These are phyloP conservation scores for Rhamnusium bicolor DNA, from an alignment of 2,888 invertebrate species.

Conservation along the genomic window DNA sequence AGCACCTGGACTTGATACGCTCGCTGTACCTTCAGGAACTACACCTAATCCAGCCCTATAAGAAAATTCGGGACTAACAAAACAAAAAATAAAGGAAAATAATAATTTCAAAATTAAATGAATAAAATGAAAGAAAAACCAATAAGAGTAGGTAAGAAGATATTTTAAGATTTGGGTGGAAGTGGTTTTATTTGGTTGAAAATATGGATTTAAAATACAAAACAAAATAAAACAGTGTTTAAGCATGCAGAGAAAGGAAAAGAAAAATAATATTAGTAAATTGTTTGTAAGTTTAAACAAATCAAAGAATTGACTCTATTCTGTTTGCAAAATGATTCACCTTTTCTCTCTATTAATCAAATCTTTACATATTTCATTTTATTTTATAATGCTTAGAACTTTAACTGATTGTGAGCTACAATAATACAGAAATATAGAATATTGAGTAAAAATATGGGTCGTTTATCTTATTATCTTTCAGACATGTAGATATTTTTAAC, in stretches of 20 bases:
- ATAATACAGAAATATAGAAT: neutral
- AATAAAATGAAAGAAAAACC: slow-evolving; percentile 32
- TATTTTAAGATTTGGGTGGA: neutral
- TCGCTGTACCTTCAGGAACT: slow-evolving; percentile 74
- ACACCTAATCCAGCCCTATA: slow-evolving; percentile 83
- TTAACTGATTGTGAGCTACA: neutral
- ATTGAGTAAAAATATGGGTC: too few relatives aligned
- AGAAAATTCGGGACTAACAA: slow-evolving; percentile 86
- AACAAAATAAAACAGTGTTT: slow-evolving; percentile 9
- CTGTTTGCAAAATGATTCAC: neutral
- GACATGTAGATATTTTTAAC: too few relatives aligned
- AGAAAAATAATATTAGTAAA: slow-evolving; percentile 10
- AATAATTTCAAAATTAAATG: slow-evolving; percentile 44
- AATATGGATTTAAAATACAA: neutral
- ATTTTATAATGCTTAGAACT: too few relatives aligned
- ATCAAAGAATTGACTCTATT: too few relatives aligned
- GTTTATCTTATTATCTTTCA: too few relatives aligned
- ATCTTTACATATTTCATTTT: neutral
- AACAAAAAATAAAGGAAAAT: slow-evolving; percentile 49
- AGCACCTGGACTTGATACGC: slow-evolving; percentile 70
- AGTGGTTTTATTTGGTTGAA: neutral
- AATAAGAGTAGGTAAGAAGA: slow-evolving; percentile 15
- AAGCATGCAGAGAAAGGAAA: slow-evolving; percentile 35
- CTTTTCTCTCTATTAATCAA: neutral
- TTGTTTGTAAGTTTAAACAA: too few relatives aligned